Conservation (phyloP, 1,140 invertebrate genomes). For the Odontomachus brunneus region DNA sequence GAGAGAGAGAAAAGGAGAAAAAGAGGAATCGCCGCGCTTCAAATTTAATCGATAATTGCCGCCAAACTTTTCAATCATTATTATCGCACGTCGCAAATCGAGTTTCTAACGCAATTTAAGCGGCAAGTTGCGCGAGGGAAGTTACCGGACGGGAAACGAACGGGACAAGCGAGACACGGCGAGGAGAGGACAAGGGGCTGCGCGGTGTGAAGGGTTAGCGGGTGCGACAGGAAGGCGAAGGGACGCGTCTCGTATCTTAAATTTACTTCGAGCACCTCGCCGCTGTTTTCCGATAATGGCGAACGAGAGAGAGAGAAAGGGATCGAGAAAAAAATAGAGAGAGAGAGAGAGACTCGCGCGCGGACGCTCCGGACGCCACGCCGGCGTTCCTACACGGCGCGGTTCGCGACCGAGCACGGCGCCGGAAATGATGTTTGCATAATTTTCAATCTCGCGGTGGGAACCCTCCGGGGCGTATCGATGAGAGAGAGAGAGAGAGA, state of each 20-base stretch:
- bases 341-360: background rate
- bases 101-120: slow-evolving; percentile 50
- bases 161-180: background rate
- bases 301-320: slow-evolving; percentile 8
- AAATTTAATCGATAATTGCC: slow-evolving; percentile 48
- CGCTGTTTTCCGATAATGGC: slow-evolving; percentile 59
- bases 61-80: slow-evolving; percentile 62
- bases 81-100: slow-evolving; percentile 43
- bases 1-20: too few relatives aligned
- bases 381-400: slow-evolving; percentile 17
- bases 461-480: background rate
- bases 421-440: slow-evolving; percentile 69
- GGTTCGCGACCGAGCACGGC: slow-evolving; percentile 22
- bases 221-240: background rate
- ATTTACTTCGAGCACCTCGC: slow-evolving; percentile 59
- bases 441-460: slow-evolving; percentile 66
- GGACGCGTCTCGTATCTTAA: slow-evolving; percentile 44
- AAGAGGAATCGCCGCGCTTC: background rate
- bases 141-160: slow-evolving; percentile 36
- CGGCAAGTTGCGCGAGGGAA: slow-evolving; percentile 28
- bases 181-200: background rate
- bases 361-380: slow-evolving; percentile 26
- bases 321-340: too few relatives aligned
- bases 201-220: background rate
- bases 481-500: background rate